Base-by-base conservation (phyloP, 2,888 invertebrate species). In the Stictocephala bisonia region DNA sequence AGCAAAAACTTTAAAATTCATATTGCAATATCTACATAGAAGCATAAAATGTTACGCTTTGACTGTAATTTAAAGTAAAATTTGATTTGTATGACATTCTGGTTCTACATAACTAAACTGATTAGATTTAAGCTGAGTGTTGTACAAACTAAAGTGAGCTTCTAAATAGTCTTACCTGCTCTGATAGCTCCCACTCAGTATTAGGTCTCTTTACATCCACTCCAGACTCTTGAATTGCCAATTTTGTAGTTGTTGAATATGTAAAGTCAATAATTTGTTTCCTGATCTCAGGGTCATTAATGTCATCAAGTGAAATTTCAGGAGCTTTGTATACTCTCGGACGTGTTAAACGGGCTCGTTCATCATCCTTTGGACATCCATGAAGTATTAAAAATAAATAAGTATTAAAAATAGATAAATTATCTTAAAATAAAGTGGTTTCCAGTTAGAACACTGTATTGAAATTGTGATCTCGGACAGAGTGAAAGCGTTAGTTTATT, bases 261-360 rank as follows among this genome's bases (percentile, higher is more conserved):
- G 70, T 71, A 41, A 15, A 71, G 26, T 71, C 70, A 26, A 71
- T 58, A 22, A 71, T 58, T 27, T 58, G 56, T 18, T 58, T 44
- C 18, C 70, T 9, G 13, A 58, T 71, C 9, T 44, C 31, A 26
- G 40, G 56, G 29, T 71, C 70, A 13, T 26, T 29, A 18, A 58
- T 71, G 29, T 71, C 70, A 20, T 71, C 70, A 18, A 71, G 44
- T 9, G 70, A 71, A 44, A 58, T 58, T 44, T 71, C 70, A 18
- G 70, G 70, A 58, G 41, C 40, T 29, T 71, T 71, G 22, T 58
- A 71, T 6, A 71, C 70, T 58, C 70, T 7, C 7, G 70, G 70
- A 11, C 70, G 56, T 29, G 70, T 58, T 4, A 44, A 44, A 7
- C 58, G 27, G 20, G 58, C 48, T 44, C 44, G 40, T 6, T 41